phyloP scores from a whole-genome alignment of 1,140 invertebrate genomes.

The Euwallacea similis region DNA sequence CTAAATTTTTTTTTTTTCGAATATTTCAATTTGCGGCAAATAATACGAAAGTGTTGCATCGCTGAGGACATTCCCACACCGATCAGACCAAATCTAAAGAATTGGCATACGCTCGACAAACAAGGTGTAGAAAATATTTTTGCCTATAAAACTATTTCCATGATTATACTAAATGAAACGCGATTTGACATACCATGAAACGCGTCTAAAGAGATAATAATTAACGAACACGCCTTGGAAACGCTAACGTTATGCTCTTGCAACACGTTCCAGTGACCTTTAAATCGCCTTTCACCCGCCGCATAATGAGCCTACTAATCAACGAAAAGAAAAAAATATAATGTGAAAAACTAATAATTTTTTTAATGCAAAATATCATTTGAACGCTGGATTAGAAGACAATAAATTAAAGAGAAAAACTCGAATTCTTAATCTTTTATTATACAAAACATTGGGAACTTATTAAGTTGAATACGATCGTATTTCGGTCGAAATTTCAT shows the following conservation, averaged over 20 bases:
- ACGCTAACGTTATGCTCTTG: conserved; percentile 13
- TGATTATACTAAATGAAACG: no score
- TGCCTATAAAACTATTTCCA: no score
- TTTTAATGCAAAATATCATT: background rate
- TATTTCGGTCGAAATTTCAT: background rate
- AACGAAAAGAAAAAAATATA: conserved; percentile 1
- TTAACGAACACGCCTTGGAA: conserved; percentile 16
- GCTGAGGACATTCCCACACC: no score
- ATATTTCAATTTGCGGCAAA: no score
- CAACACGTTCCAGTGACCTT: conserved; percentile 26
- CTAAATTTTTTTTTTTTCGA: no score
- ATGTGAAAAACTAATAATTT: background rate
- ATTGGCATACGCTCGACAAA: no score
- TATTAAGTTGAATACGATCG: conserved; percentile 1
- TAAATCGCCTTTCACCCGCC: conserved; percentile 20
- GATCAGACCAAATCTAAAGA: no score
- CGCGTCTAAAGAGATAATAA: conserved; percentile 12
- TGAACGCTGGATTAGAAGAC: background rate
- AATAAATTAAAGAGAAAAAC: background rate
- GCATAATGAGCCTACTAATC: conserved; percentile 12
- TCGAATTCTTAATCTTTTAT: conserved; percentile 1
- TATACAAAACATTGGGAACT: conserved; percentile 5
- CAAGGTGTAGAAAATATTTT: no score
- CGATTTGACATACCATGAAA: background rate
- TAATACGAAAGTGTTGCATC: no score